Conservation (phyloP, 2,888 invertebrate species). For the Hydropsyche betteni region DNA sequence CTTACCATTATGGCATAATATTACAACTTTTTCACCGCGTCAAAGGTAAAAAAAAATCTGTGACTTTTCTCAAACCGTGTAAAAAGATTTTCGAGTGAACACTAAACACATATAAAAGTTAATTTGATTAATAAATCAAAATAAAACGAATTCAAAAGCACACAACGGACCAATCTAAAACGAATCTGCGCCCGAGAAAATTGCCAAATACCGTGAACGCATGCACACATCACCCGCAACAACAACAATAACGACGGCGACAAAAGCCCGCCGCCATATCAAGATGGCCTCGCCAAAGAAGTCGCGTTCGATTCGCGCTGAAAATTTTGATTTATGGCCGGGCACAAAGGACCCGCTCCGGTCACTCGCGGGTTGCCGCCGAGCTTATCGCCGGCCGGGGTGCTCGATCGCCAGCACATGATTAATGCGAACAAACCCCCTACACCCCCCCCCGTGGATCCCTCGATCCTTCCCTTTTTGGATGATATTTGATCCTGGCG, state of each 20-base stretch:
- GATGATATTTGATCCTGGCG: not conserved
- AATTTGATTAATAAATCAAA: no score
- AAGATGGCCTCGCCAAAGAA: conserved; percentile 3
- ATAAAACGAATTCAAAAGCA: not conserved
- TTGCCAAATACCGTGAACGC: conserved; percentile 46
- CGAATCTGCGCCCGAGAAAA: conserved; percentile 36
- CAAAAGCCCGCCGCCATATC: not conserved
- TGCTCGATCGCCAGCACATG: not conserved
- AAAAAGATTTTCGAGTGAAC: no score
- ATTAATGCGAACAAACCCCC: not conserved
- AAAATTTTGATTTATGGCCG: conserved; percentile 12
- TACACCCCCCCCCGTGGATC: not conserved
- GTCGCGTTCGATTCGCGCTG: conserved; percentile 5
- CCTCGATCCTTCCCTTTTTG: not conserved
- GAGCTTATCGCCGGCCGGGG: not conserved
- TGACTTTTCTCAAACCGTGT: no score
- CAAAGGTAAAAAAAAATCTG: no score
- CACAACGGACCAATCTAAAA: not conserved
- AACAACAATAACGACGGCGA: no score
- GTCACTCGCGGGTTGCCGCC: not conserved
- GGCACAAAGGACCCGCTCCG: not conserved
- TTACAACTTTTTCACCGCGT: no score
- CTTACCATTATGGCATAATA: no score
- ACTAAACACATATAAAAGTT: no score
- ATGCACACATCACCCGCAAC: not conserved